Evolutionary conservation across 2,113 vertebrate genomes (phyloP).

Genomic region (Chinchilla lanigera): DNA sequence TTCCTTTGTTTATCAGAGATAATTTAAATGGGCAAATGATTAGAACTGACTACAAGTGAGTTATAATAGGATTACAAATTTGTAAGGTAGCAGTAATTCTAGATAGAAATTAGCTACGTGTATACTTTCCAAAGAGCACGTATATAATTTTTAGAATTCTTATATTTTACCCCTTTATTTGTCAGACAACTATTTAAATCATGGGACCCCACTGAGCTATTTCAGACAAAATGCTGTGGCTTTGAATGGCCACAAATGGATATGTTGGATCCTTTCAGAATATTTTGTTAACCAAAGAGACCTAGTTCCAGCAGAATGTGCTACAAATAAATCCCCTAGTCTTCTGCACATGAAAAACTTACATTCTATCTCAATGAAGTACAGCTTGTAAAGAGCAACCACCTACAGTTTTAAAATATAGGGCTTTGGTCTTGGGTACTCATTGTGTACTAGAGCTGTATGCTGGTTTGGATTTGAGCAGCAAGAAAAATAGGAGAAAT

Average conservation of each 20-base stretch:
- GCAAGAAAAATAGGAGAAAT: background rate
- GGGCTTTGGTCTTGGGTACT: slow-evolving; percentile 27
- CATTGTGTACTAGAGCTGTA: background rate
- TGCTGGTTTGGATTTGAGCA: background rate
- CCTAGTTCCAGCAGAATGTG: background rate
- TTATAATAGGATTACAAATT: background rate
- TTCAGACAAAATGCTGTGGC: slow-evolving; percentile 9
- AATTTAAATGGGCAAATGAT: background rate
- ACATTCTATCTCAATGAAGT: slow-evolving; percentile 11
- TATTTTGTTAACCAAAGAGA: slow-evolving; percentile 11
- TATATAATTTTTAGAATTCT: background rate
- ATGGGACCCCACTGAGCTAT: background rate
- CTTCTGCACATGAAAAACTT: slow-evolving; percentile 42
- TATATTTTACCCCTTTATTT: background rate
- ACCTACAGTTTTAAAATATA: slow-evolving; percentile 20
- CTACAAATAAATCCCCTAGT: slow-evolving; percentile 20
- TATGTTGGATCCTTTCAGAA: background rate
- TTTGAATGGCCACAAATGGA: background rate
- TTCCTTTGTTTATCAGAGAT: background rate
- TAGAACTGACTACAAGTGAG: background rate
- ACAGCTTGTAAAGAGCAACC: background rate
- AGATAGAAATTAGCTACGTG: background rate
- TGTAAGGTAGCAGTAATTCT: background rate
- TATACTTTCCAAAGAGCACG: background rate
- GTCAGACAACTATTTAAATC: background rate